Conservation (phyloP, 2,888 invertebrate species). For the Serrognathus titanus region DNA sequence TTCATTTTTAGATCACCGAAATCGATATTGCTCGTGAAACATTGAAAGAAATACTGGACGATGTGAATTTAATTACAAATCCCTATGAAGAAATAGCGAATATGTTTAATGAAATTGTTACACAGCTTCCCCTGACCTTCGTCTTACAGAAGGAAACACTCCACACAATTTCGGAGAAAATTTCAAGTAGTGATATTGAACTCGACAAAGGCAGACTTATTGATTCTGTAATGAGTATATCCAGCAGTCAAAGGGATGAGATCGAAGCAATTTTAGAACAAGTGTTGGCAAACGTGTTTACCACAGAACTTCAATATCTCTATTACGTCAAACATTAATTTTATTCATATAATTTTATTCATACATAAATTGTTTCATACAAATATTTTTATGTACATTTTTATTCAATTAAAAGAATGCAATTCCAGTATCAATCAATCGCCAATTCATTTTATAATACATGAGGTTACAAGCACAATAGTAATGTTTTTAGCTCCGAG, state of each 20-base stretch:
- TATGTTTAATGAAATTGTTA: slow-evolving; percentile 33
- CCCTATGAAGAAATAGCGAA: slow-evolving; percentile 31
- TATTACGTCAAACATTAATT: slow-evolving; percentile 32
- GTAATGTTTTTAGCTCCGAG: no score
- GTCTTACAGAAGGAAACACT: slow-evolving; percentile 23
- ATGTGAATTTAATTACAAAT: slow-evolving; percentile 23
- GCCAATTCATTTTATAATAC: no score
- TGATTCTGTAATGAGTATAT: slow-evolving; percentile 12
- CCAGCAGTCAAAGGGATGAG: slow-evolving; percentile 22
- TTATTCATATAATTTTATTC: neutral
- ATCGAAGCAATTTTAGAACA: slow-evolving; percentile 32
- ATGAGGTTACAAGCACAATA: no score
- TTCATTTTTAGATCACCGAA: slow-evolving; percentile 25
- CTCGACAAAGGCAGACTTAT: slow-evolving; percentile 28
- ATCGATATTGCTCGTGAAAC: slow-evolving; percentile 31
- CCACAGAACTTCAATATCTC: slow-evolving; percentile 38
- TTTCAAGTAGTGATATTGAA: slow-evolving; percentile 14
- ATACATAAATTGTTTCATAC: neutral
- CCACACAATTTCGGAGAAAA: slow-evolving; percentile 22
- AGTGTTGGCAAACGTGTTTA: slow-evolving; percentile 39
- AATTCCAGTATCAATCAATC: no score
- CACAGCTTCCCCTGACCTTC: slow-evolving; percentile 26
- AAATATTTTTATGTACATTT: no score
- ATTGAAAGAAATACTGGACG: slow-evolving; percentile 34
- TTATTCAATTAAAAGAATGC: no score